These are phyloP conservation scores for Hapalemur alaotrensis DNA, from an alignment of 2,797 vertebrate genomes.

Conservation along the genomic window DNA sequence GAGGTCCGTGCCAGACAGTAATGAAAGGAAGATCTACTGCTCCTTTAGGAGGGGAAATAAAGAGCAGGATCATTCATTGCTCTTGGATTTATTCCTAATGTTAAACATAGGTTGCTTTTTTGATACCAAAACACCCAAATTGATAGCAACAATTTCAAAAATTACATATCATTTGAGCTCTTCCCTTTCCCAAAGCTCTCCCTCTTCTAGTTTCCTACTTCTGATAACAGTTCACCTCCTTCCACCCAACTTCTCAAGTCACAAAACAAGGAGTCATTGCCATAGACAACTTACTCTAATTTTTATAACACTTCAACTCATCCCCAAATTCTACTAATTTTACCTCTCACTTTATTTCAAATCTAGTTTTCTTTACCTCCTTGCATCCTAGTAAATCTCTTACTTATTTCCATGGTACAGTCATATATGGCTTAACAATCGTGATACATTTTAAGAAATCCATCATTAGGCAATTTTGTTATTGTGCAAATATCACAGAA, in stretches of 20 bases:
- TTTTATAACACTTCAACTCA: background rate
- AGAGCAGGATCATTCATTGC: background rate
- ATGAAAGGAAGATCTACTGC: background rate
- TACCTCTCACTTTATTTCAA: background rate
- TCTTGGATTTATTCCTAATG: background rate
- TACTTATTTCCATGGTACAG: background rate
- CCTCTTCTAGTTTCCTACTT: background rate
- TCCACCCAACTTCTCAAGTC: background rate
- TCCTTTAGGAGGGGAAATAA: background rate
- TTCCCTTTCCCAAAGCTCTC: rapidly evolving
- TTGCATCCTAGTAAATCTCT: background rate
- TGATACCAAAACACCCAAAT: background rate
- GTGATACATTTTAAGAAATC: background rate
- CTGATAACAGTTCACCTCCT: background rate
- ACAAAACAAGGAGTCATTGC: background rate
- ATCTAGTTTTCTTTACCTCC: background rate
- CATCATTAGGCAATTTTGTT: background rate
- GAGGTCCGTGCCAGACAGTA: background rate
- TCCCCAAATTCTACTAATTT: background rate
- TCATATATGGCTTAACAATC: background rate
- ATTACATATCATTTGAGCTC: background rate
- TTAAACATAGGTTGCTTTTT: background rate
- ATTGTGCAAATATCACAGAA: background rate
- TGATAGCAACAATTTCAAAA: background rate
- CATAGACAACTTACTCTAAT: background rate